Percentiles rank a stretch among this genome's conserved stretches.
Evolutionary conservation across 2,113 vertebrate species (phyloP).

Genomic region (Chunga burmeisteri): DNA sequence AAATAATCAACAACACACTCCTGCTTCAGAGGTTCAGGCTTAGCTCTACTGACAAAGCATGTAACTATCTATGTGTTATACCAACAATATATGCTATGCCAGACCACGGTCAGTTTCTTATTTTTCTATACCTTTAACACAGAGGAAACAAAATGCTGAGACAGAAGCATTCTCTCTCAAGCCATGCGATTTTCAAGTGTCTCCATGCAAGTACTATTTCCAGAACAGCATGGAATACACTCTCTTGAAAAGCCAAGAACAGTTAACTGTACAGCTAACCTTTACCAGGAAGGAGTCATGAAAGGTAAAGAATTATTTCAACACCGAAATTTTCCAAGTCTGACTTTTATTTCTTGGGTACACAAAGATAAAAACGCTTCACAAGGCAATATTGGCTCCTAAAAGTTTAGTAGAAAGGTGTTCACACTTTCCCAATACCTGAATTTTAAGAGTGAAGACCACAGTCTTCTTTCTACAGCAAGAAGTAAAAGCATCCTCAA

Average conservation of each 20-base stretch:
- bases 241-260: neutral
- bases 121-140: neutral
- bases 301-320: neutral
- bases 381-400: neutral
- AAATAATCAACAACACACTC: neutral
- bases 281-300: neutral
- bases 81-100: neutral
- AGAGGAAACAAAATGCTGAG: neutral
- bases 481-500: neutral
- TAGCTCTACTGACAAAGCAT: neutral
- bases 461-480: neutral
- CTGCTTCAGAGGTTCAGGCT: neutral
- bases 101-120: neutral
- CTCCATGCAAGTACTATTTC: neutral
- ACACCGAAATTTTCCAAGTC: neutral
- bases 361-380: neutral
- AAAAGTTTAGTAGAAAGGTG: neutral
- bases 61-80: rapidly evolving
- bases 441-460: neutral
- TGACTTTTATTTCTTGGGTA: neutral
- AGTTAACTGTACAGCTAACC: rapidly evolving
- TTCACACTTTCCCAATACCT: neutral
- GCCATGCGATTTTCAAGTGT: neutral
- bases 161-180: neutral
- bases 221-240: neutral